Percentiles rank a stretch among this genome's conserved stretches.
These are phyloP conservation scores for Copidosoma aretas DNA, from an alignment of 2,888 invertebrate genomes.

Conservation along the genomic window DNA sequence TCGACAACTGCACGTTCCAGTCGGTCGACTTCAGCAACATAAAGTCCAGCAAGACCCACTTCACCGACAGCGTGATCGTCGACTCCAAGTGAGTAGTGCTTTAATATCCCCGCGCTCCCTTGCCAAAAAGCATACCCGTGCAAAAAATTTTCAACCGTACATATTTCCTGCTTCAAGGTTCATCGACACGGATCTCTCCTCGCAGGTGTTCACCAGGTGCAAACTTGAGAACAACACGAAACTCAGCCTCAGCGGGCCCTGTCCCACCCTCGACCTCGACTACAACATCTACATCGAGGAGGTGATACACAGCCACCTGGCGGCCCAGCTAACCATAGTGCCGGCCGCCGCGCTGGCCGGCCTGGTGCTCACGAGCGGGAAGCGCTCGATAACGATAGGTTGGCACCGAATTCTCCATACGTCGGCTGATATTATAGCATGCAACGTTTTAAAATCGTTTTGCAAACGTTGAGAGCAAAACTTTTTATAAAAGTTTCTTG, in stretches of 20 bases:
- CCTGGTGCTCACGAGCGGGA: conserved; percentile 60
- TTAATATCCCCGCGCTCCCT: no score
- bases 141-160: background rate
- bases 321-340: conserved; percentile 62
- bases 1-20: conserved; percentile 74
- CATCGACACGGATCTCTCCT: conserved; percentile 72
- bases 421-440: no score
- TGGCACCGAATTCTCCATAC: conserved; percentile 15
- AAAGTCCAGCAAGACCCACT: conserved; percentile 74
- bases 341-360: conserved; percentile 62
- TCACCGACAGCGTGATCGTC: conserved; percentile 69
- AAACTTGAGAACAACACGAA: conserved; percentile 66
- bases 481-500: no score
- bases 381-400: conserved; percentile 63
- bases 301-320: conserved; percentile 62
- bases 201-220: conserved; percentile 69
- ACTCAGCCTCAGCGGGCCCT: conserved; percentile 61
- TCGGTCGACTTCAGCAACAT: conserved; percentile 75
- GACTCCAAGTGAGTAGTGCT: conserved; percentile 71
- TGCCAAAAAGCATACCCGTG: no score
- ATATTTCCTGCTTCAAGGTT: conserved; percentile 63
- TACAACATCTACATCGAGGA: conserved; percentile 69
- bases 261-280: conserved; percentile 65
- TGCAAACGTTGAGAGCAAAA: no score
- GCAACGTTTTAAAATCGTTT: no score